These are phyloP conservation scores for Thera britannica DNA, from an alignment of 2,888 invertebrate genomes.

Conservation along the genomic window DNA sequence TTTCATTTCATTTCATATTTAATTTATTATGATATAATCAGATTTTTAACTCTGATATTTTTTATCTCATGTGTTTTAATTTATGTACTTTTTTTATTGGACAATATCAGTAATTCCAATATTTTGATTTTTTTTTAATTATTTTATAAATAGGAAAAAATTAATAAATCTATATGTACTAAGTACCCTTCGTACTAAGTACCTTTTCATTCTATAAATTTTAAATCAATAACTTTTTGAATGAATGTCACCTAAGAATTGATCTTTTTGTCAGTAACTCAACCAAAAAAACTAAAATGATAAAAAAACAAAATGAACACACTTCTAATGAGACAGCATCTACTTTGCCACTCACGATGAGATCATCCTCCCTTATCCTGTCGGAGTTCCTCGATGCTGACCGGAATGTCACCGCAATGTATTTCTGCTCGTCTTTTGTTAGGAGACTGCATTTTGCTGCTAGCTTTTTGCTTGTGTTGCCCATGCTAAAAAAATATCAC, in stretches of 20 bases:
- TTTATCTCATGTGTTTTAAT: too few species aligned
- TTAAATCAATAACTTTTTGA: too few species aligned
- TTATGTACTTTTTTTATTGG: too few species aligned
- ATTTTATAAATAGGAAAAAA: too few species aligned
- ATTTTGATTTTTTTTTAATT: too few species aligned
- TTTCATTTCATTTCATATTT: too few species aligned
- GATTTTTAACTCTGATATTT: too few species aligned
- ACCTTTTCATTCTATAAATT: too few species aligned
- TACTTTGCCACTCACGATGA: constrained; percentile 85
- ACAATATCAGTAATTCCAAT: too few species aligned
- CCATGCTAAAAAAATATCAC: constrained; percentile 68
- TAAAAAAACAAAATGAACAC: constrained; percentile 75
- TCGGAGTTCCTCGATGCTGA: constrained; percentile 87
- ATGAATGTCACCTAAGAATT: neutral
- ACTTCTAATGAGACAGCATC: constrained; percentile 79
- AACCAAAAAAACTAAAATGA: constrained; percentile 49
- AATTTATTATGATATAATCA: too few species aligned
- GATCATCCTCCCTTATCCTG: constrained; percentile 87
- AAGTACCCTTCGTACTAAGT: too few species aligned
- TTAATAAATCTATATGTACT: too few species aligned
- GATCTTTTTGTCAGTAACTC: constrained; percentile 47
- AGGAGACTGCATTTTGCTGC: constrained; percentile 87
- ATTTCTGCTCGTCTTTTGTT: constrained; percentile 86
- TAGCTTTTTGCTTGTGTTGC: constrained; percentile 87
- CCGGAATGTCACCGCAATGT: constrained; percentile 86